Base-by-base conservation (phyloP, 2,113 vertebrate genomes). In the Brachionichthys hirsutus region DNA sequence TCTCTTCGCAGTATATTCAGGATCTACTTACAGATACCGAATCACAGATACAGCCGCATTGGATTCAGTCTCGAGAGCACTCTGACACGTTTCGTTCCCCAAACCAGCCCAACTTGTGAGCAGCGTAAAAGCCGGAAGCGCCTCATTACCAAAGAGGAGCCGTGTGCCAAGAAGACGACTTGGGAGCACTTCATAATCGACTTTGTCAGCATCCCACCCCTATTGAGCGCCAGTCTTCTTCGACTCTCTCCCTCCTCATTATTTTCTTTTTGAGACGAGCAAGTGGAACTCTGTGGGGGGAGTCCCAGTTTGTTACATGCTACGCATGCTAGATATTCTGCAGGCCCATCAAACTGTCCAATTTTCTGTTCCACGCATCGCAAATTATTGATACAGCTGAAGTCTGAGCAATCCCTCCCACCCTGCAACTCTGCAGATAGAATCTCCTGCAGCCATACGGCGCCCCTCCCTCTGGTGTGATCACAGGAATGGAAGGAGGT, bases 81-180 rank as follows among this genome's bases (percentile, higher is more conserved):
- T 19, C 20, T 51, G 45, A 38, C 36, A 6, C 36, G 3, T 12
- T 38, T 38, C 3, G 12, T 38, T 38, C 36, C 56, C 47, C 35
- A 41, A 75, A 78, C 55, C 61, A 54, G 65, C 68, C 68, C 71
- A 61, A 81, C 78, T 83, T 79, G 41, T 55, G 57, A 66, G 82
- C 46, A 70, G 46, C 54, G 40, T 4, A 85, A 74, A 69, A 77
- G 75, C 76, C 70, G 75, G 83, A 76, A 38, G 45, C 56, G 71
- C 67, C 80, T 87, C 85, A 90, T 90, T 88, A 88, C 83, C 64
- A 77, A 78, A 75, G 73, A 83, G 68, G 68, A 72, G 77, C 42
- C 75, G 66, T 77, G 88, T 61, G 68, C 81, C 19, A 53, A 68
- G 72, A 50, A 80, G 88, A 89, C 86, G 88, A 87, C 77, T 73